Base-by-base conservation (phyloP, 2,797 vertebrate species). In the Molossus molossus region DNA sequence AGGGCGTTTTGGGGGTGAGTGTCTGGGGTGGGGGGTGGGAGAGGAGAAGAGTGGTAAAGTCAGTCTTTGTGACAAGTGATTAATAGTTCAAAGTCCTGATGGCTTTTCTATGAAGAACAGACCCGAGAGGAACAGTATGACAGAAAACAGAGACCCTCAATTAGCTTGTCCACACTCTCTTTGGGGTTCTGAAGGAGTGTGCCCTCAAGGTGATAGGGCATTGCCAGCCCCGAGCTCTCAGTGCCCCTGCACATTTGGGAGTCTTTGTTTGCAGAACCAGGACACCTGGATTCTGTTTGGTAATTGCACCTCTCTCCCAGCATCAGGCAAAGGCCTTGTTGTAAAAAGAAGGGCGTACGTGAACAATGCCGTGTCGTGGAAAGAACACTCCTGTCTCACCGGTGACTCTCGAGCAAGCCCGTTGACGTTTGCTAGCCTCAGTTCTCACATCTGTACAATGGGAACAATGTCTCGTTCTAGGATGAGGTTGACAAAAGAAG, bases 41-140 rank as follows among this genome's bases (percentile, higher is more conserved):
- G 55, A 14, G 57, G 73, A 45, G 48, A 73, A 62, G 69, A 87
- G 40, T 27, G 18, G 48, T n/a, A 75, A 93, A 96, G 67, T 75
- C 84, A 67, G 89, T 94, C 84, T 90, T 75, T 57, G 29, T 88
- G 81, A 93, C 91, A 95, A 95, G 84, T 94, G 96, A 96, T 97
- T 95, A 96, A 89, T 95, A 94, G 73, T 97, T 89, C 88, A 89
- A 96, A 96, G 89, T 93, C 91, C 75, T 95, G 75, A 92, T 92
- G 80, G 81, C 50, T 94, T 95, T 96, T 96, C 94, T 94, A 82
- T 96, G 67, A 95, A 89, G 83, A 97, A 91, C 94, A 97, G 96
- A 97, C 64, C 73, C 67, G 23, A 62, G 83, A 90, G 62, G 40
- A 95, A 86, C 2, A 12, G 64, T 8, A 57, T 83, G 86, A 95